A percentile compares a stretch with the other conserved stretches of the same genome.
phyloP scores from a whole-genome alignment of 1,140 invertebrate genomes.

The Lithobius niger region DNA sequence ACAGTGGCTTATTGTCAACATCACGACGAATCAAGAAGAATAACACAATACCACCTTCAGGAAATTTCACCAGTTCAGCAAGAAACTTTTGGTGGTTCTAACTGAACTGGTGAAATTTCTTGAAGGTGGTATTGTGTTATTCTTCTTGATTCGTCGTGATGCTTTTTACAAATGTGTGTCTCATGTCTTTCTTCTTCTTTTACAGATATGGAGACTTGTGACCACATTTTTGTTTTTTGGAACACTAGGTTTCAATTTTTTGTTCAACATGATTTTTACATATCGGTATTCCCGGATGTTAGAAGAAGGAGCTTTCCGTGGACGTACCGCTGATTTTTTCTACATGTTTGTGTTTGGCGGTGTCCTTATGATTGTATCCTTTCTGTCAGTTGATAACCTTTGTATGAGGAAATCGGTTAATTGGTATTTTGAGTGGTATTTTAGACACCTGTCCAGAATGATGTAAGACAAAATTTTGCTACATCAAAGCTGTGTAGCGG shows the following conservation, averaged over 20 bases:
- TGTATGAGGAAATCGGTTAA: no score
- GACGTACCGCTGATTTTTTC: constrained; percentile 92
- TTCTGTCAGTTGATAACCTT: no score
- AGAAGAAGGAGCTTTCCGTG: constrained; percentile 94
- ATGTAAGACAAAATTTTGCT: no score
- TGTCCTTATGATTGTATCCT: constrained; percentile 43
- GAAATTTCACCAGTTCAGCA: no score
- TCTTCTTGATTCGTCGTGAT: constrained; percentile 22
- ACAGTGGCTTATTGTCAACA: no score
- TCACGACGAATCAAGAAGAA: no score
- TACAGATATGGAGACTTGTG: constrained; percentile 79
- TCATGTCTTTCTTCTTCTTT: constrained; percentile 17
- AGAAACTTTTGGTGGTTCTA: not conserved
- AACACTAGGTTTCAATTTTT: constrained; percentile 94
- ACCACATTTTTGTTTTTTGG: constrained; percentile 99
- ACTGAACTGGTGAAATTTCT: no score
- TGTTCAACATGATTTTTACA: constrained; percentile 99
- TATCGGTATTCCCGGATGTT: constrained; percentile 98
- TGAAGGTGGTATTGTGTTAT: no score
- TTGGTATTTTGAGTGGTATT: no score
- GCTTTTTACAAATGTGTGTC: constrained; percentile 73
- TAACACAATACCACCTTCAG: no score
- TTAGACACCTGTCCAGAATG: no score
- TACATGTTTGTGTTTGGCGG: constrained; percentile 98
- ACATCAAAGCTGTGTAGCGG: no score